A percentile compares a stretch with the other conserved stretches of the same genome.
Evolutionary conservation across 64 coral and sea anemone genomes (phyloP).

Genomic region (Hydrozoanthus tunicans): DNA sequence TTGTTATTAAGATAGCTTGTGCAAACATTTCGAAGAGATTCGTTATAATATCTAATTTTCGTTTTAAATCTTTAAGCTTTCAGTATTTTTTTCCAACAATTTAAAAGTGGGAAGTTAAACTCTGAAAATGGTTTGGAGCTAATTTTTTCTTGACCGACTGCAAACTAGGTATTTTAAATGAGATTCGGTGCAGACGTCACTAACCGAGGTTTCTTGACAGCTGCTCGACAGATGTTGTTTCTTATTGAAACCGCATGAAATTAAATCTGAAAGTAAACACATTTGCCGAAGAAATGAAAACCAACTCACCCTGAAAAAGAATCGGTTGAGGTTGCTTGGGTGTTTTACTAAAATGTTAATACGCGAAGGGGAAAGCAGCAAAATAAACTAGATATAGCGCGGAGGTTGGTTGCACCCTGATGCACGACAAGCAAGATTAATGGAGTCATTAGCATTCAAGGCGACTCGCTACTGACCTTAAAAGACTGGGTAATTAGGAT

Average conservation of each 20-base stretch:
- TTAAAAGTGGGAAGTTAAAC: no score
- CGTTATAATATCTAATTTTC: constrained; percentile 23
- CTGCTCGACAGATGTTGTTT: constrained; percentile 26
- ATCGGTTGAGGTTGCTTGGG: no score
- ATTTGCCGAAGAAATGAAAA: constrained; percentile 21
- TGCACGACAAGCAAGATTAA: no score
- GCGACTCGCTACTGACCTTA: not conserved
- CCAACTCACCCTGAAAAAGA: not conserved
- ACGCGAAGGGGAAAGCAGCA: no score
- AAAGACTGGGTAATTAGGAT: constrained; percentile 26
- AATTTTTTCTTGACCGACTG: not conserved
- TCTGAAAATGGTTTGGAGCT: not conserved
- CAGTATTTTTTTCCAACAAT: not conserved
- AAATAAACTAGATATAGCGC: no score
- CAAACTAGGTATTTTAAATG: constrained; percentile 2
- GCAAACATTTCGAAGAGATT: constrained; percentile 45
- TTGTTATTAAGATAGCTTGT: constrained; percentile 33
- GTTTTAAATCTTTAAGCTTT: not conserved
- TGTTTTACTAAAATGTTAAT: no score
- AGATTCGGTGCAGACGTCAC: constrained; percentile 32
- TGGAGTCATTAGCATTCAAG: not conserved
- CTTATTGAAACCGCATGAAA: constrained; percentile 41
- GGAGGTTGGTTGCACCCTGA: no score
- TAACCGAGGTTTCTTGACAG: constrained; percentile 54
- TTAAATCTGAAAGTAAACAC: constrained; percentile 46